Base-by-base conservation (phyloP, 2,797 vertebrate species). In the Arrhamphus sclerolepis region DNA sequence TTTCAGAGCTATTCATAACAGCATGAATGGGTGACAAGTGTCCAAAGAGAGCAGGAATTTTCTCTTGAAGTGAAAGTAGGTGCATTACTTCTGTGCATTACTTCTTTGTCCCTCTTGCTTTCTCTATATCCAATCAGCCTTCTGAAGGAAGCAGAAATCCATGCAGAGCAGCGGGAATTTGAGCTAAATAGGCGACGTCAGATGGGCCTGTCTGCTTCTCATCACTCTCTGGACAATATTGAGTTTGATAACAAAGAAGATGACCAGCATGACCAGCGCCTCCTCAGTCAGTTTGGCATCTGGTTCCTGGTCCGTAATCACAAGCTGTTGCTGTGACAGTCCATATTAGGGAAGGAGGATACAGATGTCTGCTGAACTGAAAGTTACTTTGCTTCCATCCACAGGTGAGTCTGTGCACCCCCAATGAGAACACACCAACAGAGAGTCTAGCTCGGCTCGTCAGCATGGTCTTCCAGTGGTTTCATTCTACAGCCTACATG, bases 391-490 rank as follows among this genome's bases (percentile, higher is more conserved):
- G n/a, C 42, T 40, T 56, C 13, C 13, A 1, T 49, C 13, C 41
- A 13, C 85, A 99, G 97, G 96, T 99, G 76, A 99, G 98, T 81
- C 92, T 99, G 66, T 99, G 98, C 76, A 98, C 98, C 0, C 98
- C 98, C 56, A 99, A 96, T 39, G 98, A 99, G 83, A 99, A 98
- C 89, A 99, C 98, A 0, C 98, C 98, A 2, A 99, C 98, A 0
- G 98, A 99, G 84, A 99, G 96, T 69, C 90, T 99, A 80, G 97
- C 98, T 18, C 92, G 98, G 50, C 91, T 99, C 74, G 98, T 99
- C 76, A 98, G 97, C 84, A 99, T 99, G 98, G 95, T 99, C 40
- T 99, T 99, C 83, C 98, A 99, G 89, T 99, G 98, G 98, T 99
- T 99, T 78, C 97, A 99, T 81, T 98, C 97, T 66, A 99, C 98